A percentile compares a stretch with the other conserved stretches of the same genome.
phyloP scores from a whole-genome alignment of 2,113 vertebrate species.

The Chionis minor region DNA sequence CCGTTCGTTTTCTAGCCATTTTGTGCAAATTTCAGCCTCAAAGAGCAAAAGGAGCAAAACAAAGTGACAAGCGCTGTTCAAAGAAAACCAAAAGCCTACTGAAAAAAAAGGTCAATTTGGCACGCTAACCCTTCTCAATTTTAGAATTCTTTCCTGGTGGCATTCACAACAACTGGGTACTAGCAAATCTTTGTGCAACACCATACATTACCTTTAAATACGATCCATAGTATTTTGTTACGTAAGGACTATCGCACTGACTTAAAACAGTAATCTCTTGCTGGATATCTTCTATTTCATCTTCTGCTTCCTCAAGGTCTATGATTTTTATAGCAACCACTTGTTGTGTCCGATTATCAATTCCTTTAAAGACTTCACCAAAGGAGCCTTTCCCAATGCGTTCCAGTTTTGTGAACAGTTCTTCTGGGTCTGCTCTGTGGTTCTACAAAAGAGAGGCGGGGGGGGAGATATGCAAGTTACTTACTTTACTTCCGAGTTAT shows the following conservation, averaged over 20 bases:
- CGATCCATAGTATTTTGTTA: slow-evolving; percentile 94
- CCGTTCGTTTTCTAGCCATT: background rate
- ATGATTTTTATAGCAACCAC: slow-evolving; percentile 96
- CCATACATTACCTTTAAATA: slow-evolving; percentile 88
- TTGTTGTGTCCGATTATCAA: slow-evolving; percentile 88
- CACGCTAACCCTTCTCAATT: background rate
- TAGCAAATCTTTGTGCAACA: background rate
- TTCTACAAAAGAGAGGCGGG: slow-evolving; percentile 71
- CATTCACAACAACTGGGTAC: background rate
- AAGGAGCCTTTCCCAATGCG: slow-evolving; percentile 94
- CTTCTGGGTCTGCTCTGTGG: slow-evolving; percentile 88
- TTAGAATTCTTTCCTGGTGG: background rate
- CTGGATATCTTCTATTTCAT: slow-evolving; percentile 96
- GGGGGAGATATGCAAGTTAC: background rate
- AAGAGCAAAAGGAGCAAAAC: background rate
- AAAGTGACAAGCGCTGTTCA: background rate
- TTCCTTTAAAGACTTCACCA: slow-evolving; percentile 95
- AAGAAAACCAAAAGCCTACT: background rate
- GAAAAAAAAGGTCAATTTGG: background rate
- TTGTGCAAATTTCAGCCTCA: background rate
- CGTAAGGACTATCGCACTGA: slow-evolving; percentile 92
- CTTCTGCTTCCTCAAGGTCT: slow-evolving; percentile 93
- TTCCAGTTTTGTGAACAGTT: slow-evolving; percentile 91
- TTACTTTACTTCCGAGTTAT: background rate
- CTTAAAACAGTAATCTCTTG: slow-evolving; percentile 95